Percentiles rank a stretch among this genome's conserved stretches.
These are phyloP conservation scores for Lagodon rhomboides DNA, from an alignment of 2,797 vertebrate species.

Conservation along the genomic window DNA sequence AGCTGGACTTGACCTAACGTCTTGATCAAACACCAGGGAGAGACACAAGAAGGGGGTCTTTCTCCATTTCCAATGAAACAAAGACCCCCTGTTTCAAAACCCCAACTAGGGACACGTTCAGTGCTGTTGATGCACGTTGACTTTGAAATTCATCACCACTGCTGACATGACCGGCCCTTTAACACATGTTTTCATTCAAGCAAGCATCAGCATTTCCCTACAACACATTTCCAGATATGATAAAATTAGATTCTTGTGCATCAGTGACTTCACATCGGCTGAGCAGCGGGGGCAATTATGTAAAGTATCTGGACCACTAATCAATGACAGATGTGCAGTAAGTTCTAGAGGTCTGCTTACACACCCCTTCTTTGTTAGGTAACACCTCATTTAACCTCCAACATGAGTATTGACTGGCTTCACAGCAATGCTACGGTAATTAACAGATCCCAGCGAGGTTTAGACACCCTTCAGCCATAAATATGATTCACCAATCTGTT, in stretches of 20 bases:
- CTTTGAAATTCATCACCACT: constrained; percentile 29
- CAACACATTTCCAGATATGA: constrained; percentile 57
- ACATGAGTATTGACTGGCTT: constrained; percentile 54
- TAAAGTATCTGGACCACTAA: constrained; percentile 68
- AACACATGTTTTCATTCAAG: constrained; percentile 63
- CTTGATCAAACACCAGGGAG: constrained; percentile 60
- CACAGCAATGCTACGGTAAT: constrained; percentile 62
- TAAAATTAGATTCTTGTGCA: constrained; percentile 57
- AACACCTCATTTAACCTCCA: constrained; percentile 68
- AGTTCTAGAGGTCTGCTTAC: constrained; percentile 43
- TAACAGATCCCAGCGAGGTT: constrained; percentile 56
- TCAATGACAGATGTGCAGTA: constrained; percentile 75
- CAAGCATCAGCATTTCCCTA: constrained; percentile 49
- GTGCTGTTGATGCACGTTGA: constrained; percentile 30
- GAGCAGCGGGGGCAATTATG: constrained; percentile 50
- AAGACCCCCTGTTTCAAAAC: constrained; percentile 56
- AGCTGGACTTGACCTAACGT: constrained; percentile 53
- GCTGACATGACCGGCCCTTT: constrained; percentile 33
- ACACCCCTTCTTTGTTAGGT: constrained; percentile 56
- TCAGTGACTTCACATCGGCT: constrained; percentile 41
- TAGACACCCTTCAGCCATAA: constrained; percentile 51
- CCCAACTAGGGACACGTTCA: constrained; percentile 41
- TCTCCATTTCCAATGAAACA: constrained; percentile 50
- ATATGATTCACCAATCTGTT: constrained; percentile 49
- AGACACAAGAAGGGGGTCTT: constrained; percentile 32